Conservation (phyloP, 2,888 invertebrate genomes). For the Callosobruchus maculatus region DNA sequence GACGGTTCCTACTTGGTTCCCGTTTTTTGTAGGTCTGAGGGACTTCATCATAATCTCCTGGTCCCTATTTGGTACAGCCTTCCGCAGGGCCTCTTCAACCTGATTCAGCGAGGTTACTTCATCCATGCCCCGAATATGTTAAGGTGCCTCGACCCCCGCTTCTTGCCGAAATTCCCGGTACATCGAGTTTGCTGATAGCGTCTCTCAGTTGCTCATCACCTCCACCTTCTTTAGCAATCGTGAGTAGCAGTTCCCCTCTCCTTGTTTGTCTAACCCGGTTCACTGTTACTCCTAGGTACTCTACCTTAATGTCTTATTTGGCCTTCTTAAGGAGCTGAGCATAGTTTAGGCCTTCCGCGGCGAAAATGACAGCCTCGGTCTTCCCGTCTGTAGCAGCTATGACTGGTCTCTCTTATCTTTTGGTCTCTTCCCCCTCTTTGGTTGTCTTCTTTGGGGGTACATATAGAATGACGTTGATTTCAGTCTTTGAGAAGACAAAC, state of each 20-base stretch:
- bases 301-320: background rate
- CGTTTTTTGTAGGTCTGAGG: background rate
- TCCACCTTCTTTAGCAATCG: background rate
- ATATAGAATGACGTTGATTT: background rate
- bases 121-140: background rate
- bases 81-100: background rate
- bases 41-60: background rate
- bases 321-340: background rate
- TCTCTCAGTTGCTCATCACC: background rate
- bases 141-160: too few relatives aligned
- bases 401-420: background rate
- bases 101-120: background rate
- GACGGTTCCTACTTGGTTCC: background rate
- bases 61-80: background rate
- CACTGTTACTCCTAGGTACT: background rate
- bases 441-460: background rate
- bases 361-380: background rate
- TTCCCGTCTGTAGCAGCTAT: background rate
- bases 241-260: background rate
- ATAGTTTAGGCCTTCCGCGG: background rate
- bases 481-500: background rate
- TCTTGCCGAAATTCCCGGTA: background rate
- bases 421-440: background rate
- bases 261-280: background rate
- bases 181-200: background rate